Evolutionary conservation across 2,888 invertebrate species (phyloP).

Genomic region (Ichneumoninae sp.): DNA sequence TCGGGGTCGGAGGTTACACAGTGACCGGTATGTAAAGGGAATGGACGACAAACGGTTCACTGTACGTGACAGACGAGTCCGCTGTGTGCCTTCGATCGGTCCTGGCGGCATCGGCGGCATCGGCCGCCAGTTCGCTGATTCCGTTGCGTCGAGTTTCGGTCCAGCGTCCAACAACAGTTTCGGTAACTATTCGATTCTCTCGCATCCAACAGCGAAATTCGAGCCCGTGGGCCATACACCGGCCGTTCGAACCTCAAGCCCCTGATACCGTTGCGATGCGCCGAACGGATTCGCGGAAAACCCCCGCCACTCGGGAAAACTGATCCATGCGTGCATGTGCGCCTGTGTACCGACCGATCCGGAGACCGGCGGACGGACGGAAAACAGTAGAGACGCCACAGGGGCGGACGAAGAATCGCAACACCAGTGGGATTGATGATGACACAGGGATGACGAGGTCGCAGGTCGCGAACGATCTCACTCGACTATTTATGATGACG

Average conservation of each 20-base stretch:
- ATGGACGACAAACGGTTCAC: slow-evolving; percentile 76
- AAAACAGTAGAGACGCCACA: slow-evolving; percentile 44
- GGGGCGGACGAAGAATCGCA: slow-evolving; percentile 44
- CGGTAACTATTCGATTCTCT: slow-evolving; percentile 19
- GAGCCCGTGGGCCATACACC: slow-evolving; percentile 55
- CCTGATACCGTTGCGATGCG: slow-evolving; percentile 42
- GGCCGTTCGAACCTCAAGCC: slow-evolving; percentile 44
- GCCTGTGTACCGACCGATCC: slow-evolving; percentile 9
- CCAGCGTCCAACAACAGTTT: slow-evolving; percentile 14
- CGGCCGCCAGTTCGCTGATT: slow-evolving; percentile 29
- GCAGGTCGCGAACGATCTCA: slow-evolving; percentile 60
- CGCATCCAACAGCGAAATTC: slow-evolving; percentile 48
- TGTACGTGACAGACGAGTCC: slow-evolving; percentile 73
- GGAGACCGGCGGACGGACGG: slow-evolving; percentile 24
- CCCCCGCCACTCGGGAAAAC: slow-evolving; percentile 19
- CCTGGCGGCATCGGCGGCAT: slow-evolving; percentile 21
- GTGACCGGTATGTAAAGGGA: slow-evolving; percentile 75
- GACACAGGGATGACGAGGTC: slow-evolving; percentile 71
- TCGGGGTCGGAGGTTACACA: slow-evolving; percentile 71
- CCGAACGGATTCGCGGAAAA: slow-evolving; percentile 60
- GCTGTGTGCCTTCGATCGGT: slow-evolving; percentile 69
- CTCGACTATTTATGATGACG: slow-evolving; percentile 79
- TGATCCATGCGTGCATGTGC: not conserved
- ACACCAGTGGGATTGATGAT: slow-evolving; percentile 69
- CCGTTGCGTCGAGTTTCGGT: slow-evolving; percentile 26